A percentile compares a stretch with the other conserved stretches of the same genome.
phyloP scores from a whole-genome alignment of 2,113 vertebrate species.

The Symphodus melops region DNA sequence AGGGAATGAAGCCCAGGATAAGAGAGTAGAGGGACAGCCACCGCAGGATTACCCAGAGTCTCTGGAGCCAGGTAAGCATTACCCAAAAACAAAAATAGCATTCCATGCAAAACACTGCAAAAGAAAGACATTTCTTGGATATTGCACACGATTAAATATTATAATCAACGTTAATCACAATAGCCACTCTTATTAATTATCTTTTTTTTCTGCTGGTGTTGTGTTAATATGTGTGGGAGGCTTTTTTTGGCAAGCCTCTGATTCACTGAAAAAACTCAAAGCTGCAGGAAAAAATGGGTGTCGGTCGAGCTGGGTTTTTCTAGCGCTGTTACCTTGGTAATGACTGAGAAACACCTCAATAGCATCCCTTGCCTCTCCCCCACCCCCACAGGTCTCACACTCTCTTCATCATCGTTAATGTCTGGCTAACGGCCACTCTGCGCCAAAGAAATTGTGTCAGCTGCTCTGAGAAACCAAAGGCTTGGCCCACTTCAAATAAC shows the following conservation, averaged over 20 bases:
- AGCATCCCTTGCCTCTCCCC: constrained; percentile 30
- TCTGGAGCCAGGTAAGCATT: constrained; percentile 89
- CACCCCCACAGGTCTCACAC: constrained; percentile 44
- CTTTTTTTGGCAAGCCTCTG: constrained; percentile 56
- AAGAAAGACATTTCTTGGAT: background rate
- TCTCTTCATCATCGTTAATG: constrained; percentile 79
- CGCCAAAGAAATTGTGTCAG: constrained; percentile 63
- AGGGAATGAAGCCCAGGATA: constrained; percentile 83
- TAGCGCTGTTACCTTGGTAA: constrained; percentile 66
- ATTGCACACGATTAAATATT: background rate
- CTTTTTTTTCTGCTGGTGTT: constrained; percentile 45
- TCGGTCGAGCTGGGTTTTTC: constrained; percentile 58
- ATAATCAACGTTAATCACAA: constrained; percentile 1
- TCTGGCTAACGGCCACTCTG: constrained; percentile 60
- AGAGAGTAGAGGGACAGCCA: constrained; percentile 83
- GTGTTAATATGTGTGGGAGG: constrained; percentile 51
- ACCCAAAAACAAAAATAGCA: constrained; percentile 7
- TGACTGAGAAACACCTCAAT: constrained; percentile 72
- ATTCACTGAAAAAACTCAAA: constrained; percentile 71
- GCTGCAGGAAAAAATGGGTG: constrained; percentile 39
- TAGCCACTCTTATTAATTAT: constrained; percentile 28
- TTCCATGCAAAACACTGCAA: background rate
- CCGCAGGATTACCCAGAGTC: constrained; percentile 85
- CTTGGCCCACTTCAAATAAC: constrained; percentile 57
- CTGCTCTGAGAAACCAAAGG: constrained; percentile 63